Base-by-base conservation (phyloP, 2,797 vertebrate species). In the Sternotherus odoratus region DNA sequence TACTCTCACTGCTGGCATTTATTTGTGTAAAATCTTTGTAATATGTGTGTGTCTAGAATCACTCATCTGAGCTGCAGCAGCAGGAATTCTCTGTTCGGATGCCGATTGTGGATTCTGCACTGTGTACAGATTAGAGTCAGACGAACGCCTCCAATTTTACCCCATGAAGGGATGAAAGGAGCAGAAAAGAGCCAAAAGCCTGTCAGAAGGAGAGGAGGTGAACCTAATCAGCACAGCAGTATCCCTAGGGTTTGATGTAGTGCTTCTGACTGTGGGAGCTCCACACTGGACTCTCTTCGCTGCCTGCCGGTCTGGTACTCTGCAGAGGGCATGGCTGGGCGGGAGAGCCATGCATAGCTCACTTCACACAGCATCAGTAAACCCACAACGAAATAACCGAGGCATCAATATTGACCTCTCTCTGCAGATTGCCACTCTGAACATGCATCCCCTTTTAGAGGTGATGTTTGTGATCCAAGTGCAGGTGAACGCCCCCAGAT, bases 31-130 rank as follows among this genome's bases (percentile, higher is more conserved):
- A 87, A 26, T 5, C 26, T 4, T 26, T 85, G 11, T 24, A 78
- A 49, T 39, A 4, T 13, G 46, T 30, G 79, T 16, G 54, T 19
- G 8, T 19, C 28, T 19, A 6, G 75, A 49, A 51, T 7, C 11
- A 63, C 54, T 89, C 48, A 43, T 53, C 16, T 43, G 75, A 8
- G 23, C 6, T 0, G 0, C 16, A 28, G 49, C 13, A 43, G 39
- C 84, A 48, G 1, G 1, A 43, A 3, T 23, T 85, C 24, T 74
- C 24, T 48, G 36, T 56, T 72, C 46, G 0, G 0, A 12, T 30
- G n/a, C 0, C 0, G 0, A 26, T 23, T 50, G 51, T 1, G 50
- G 36, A 33, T 53, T 85, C 17, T 74, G 46, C 0, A 0, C 17
- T n/a, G 63, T 57, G 80, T 17, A 48, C 3, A 43, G 17, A 30